Percentiles rank a stretch among this genome's conserved stretches.
Evolutionary conservation across 2,888 invertebrate genomes (phyloP).

Genomic region (Drosophila affinis): DNA sequence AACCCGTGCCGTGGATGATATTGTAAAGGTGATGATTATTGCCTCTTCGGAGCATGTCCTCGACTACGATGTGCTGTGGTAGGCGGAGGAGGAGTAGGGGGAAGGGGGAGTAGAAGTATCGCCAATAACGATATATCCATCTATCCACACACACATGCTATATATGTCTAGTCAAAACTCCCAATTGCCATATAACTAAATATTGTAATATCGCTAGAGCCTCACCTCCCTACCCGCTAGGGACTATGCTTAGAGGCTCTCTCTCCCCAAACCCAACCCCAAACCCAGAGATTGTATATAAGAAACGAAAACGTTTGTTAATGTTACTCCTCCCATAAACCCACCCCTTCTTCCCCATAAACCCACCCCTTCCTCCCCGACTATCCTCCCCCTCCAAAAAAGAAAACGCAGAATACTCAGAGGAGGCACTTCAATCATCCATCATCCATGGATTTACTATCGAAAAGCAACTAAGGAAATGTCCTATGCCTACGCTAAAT

Average conservation of each 20-base stretch:
- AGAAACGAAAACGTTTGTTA: conserved; percentile 57
- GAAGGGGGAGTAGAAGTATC: background rate
- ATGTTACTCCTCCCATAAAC: conserved; percentile 28
- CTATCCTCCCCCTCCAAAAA: background rate
- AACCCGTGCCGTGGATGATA: conserved; percentile 66
- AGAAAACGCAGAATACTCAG: conserved; percentile 23
- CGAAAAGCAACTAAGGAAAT: conserved; percentile 74
- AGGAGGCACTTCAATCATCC: conserved; percentile 19
- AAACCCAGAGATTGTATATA: conserved; percentile 55
- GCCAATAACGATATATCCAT: too few relatives aligned
- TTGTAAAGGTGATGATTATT: conserved; percentile 68
- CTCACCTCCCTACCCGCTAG: background rate
- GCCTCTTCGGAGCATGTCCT: conserved; percentile 72
- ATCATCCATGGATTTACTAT: conserved; percentile 46
- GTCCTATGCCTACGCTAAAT: conserved; percentile 70
- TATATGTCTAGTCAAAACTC: conserved; percentile 65
- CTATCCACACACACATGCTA: conserved; percentile 3
- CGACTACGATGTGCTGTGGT: conserved; percentile 71
- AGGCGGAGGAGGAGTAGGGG: conserved; percentile 35
- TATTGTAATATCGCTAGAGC: conserved; percentile 21
- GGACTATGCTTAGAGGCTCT: conserved; percentile 28
- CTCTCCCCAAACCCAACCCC: background rate
- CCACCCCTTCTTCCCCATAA: background rate
- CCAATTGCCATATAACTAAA: conserved; percentile 54
- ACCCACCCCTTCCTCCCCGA: background rate